Conservation (phyloP, 1,140 invertebrate species). For the Ceratina australensis region DNA sequence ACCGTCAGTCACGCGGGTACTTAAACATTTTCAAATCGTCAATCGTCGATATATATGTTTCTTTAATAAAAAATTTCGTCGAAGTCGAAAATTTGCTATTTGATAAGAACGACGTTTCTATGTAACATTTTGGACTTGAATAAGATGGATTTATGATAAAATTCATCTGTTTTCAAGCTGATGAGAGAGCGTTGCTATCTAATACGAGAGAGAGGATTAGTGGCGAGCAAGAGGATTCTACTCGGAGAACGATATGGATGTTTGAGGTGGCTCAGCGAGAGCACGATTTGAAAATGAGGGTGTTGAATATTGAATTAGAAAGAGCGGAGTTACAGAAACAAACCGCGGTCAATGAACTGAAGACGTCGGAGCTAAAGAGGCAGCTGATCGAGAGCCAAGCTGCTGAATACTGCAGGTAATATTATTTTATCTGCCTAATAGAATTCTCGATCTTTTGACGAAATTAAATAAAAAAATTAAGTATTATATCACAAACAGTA, state of each 20-base stretch:
- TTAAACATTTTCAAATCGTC: not conserved
- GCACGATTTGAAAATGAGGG: constrained; percentile 59
- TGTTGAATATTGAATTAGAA: constrained; percentile 60
- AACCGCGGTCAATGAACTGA: constrained; percentile 58
- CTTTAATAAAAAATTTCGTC: no score
- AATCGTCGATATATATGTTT: no score
- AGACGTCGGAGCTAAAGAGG: constrained; percentile 61
- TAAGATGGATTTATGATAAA: no score
- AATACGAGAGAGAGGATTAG: not conserved
- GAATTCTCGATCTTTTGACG: no score
- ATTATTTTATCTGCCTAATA: not conserved
- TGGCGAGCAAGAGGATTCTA: constrained; percentile 10
- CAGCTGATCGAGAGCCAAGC: constrained; percentile 54
- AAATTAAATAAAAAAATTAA: no score
- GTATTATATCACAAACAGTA: no score
- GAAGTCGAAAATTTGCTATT: no score
- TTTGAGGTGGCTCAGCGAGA: constrained; percentile 55
- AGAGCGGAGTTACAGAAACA: constrained; percentile 61
- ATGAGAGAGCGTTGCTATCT: not conserved
- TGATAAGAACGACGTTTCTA: no score
- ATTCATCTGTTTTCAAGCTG: constrained; percentile 15
- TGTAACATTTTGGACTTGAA: no score
- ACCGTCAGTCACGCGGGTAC: constrained; percentile 29
- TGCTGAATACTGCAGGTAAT: constrained; percentile 57
- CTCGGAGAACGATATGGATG: constrained; percentile 44